Percentiles rank a stretch among this genome's conserved stretches.
Conservation (phyloP, 2,797 vertebrate species). For the Premnoplex brunnescens region DNA sequence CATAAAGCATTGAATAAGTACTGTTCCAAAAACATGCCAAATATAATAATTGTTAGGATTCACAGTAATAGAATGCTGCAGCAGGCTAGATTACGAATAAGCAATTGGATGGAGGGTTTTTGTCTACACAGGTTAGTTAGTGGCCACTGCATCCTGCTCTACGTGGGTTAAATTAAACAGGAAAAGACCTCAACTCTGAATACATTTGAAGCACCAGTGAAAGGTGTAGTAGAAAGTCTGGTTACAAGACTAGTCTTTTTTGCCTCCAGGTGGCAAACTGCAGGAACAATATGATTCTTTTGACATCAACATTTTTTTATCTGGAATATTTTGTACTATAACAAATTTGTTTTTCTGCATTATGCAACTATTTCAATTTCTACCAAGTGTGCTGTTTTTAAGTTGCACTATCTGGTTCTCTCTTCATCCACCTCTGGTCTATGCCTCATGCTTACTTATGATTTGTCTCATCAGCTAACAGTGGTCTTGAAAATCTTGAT, state of each 20-base stretch:
- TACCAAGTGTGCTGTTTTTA: not conserved
- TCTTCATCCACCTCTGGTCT: not conserved
- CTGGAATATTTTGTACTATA: not conserved
- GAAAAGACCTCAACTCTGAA: not conserved
- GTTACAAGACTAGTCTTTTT: not conserved
- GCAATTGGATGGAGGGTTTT: not conserved
- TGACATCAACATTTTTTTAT: slow-evolving; percentile 5
- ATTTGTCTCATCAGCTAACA: slow-evolving; percentile 13
- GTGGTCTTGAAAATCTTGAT: not conserved
- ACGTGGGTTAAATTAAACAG: not conserved
- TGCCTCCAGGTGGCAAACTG: slow-evolving; percentile 13
- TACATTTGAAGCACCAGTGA: not conserved
- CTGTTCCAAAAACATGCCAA: not conserved
- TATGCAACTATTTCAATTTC: slow-evolving; percentile 8
- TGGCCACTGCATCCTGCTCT: not conserved
- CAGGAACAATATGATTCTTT: slow-evolving; percentile 20
- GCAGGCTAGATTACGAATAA: not conserved
- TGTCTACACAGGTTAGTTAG: not conserved
- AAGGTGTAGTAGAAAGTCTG: not conserved
- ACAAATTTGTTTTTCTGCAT: slow-evolving; percentile 8
- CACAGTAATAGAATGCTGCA: not conserved
- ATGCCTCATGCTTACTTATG: not conserved
- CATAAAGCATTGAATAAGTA: not conserved
- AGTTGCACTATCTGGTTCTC: slow-evolving; percentile 14
- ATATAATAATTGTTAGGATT: not conserved